These are phyloP conservation scores for Himalopsyche phryganea DNA, from an alignment of 1,140 invertebrate species.

Conservation along the genomic window DNA sequence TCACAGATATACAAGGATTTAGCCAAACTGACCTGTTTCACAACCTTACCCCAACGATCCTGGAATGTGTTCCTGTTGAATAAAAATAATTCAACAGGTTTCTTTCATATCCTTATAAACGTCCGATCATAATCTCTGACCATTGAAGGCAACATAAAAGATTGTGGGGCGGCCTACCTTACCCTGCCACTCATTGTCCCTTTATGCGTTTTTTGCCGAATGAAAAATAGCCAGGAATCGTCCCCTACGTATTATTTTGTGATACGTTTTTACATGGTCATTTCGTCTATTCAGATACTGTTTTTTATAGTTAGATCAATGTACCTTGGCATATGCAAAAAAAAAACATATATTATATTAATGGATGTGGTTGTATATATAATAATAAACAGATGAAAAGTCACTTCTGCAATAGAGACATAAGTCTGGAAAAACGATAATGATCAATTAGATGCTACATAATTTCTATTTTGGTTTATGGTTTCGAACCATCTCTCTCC, in stretches of 20 bases:
- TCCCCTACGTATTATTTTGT: constrained; percentile 1
- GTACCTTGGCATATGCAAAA: no score
- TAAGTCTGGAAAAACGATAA: no score
- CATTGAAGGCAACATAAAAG: constrained; percentile 13
- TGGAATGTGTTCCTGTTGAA: not conserved
- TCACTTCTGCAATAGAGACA: no score
- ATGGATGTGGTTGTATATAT: no score
- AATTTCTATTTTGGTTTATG: no score
- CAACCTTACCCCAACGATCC: not conserved
- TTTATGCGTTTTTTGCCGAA: constrained; percentile 21
- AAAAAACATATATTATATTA: no score
- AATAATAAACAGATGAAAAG: no score
- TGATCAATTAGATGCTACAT: no score
- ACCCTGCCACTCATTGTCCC: not conserved
- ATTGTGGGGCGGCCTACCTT: constrained; percentile 6
- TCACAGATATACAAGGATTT: no score
- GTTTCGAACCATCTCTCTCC: no score
- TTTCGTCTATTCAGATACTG: constrained; percentile 1
- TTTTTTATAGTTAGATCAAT: no score
- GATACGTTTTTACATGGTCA: constrained; percentile 20
- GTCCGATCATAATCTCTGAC: constrained; percentile 25
- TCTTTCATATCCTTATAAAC: constrained; percentile 7
- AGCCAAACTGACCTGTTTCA: no score
- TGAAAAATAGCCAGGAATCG: constrained; percentile 9
- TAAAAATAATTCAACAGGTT: constrained; percentile 16